These are phyloP conservation scores for Gopherus flavomarginatus DNA, from an alignment of 2,113 vertebrate species.

Conservation along the genomic window DNA sequence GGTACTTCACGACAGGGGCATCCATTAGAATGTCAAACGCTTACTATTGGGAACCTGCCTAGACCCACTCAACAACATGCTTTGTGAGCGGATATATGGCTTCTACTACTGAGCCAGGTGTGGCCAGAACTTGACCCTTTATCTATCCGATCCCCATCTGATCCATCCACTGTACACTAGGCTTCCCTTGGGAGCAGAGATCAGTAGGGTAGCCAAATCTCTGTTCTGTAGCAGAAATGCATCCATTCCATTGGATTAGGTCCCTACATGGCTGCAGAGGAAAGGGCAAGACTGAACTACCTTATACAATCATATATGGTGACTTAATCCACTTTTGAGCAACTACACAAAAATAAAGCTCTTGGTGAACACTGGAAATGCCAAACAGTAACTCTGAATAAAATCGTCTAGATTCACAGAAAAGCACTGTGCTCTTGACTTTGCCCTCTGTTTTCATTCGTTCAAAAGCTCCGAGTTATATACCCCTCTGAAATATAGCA, in stretches of 20 bases:
- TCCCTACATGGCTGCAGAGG: not conserved
- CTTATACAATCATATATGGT: accelerated
- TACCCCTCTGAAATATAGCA: not conserved
- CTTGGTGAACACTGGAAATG: not conserved
- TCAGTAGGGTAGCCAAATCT: accelerated
- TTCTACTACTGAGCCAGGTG: not conserved
- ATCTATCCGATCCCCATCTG: not conserved
- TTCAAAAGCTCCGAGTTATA: not conserved
- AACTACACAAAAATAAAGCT: not conserved
- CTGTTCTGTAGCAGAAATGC: not conserved
- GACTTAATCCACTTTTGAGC: not conserved
- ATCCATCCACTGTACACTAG: not conserved
- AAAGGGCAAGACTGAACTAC: not conserved
- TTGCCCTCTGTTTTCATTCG: not conserved
- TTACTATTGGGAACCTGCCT: not conserved
- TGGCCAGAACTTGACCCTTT: not conserved
- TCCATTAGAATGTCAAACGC: not conserved
- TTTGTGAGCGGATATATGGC: not conserved
- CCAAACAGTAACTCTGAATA: not conserved
- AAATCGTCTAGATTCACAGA: slow-evolving; percentile 2
- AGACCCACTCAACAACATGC: not conserved
- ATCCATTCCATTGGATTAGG: not conserved
- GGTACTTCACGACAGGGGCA: not conserved
- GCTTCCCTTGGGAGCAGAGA: not conserved
- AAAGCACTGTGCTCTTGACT: not conserved